Base-by-base conservation (phyloP, 2,113 vertebrate species). In the Phycodurus eques region DNA sequence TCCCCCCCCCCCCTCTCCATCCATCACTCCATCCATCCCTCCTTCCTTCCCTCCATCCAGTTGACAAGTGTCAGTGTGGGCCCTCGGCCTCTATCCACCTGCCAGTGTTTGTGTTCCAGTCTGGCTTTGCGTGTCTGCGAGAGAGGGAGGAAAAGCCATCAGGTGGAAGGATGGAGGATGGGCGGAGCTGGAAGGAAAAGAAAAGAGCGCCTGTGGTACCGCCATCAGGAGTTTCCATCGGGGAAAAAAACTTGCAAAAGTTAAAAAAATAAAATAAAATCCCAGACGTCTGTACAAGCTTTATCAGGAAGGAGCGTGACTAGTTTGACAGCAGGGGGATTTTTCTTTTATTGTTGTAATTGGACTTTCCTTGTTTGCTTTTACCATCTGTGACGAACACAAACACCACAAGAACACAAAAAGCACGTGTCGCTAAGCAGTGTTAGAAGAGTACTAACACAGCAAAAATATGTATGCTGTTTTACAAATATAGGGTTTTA, bases 81-180 rank as follows among this genome's bases (percentile, higher is more conserved):
- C 31, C 47, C 69, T 54, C 47, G 54, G 67, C 80, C 73, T 84
- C 75, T 74, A 49, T 80, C 75, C 82, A 90, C 87, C 87, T 90
- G 88, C 88, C 88, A 13, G 75, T 90, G 87, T 89, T 89, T 90
- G 79, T 72, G 70, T 86, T 84, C 71, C 80, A 64, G 90, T 91
- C 88, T 91, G 82, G 80, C 47, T 80, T 73, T 74, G 66, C 79
- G 63, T 43, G 84, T 88, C 86, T 89, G 15, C 31, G 59, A 33
- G 31, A 67, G 81, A 63, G 79, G 70, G 81, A 82, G 85, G 87
- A 88, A 89, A 84, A 85, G 47, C 79, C 44, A 42, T 87, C 87
- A 89, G 84, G 87, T 86, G 81, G 79, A 80, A 71, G 84, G 84
- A 81, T 79, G 78, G 80, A 83, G 79, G 79, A 80, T 72, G 83